These are phyloP conservation scores for Leucoraja erinaceus DNA, from an alignment of 2,113 vertebrate species.

Conservation along the genomic window DNA sequence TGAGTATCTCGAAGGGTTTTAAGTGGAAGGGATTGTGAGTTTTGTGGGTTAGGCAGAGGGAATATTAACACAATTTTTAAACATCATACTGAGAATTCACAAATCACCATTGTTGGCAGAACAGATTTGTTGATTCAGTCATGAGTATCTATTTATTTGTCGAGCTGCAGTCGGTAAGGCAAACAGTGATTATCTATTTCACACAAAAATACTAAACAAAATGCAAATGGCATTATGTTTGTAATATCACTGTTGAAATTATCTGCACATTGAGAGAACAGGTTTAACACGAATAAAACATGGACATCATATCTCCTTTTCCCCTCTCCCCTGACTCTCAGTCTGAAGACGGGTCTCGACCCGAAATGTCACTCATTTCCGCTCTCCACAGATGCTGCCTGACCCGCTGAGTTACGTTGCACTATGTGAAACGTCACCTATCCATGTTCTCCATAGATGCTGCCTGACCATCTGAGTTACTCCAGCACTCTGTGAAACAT, in stretches of 20 bases:
- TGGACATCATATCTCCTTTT: too few relatives aligned
- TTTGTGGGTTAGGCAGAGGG: not conserved
- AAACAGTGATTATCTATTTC: slow-evolving; percentile 34
- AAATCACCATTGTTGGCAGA: slow-evolving; percentile 25
- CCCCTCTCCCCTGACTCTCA: too few relatives aligned
- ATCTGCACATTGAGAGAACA: not conserved
- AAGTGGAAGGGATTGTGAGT: not conserved
- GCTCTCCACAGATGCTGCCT: too few relatives aligned
- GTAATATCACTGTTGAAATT: not conserved
- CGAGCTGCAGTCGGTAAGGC: slow-evolving; percentile 8
- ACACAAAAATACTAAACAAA: not conserved
- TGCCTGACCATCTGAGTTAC: too few relatives aligned
- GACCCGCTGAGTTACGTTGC: too few relatives aligned
- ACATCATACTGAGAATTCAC: slow-evolving; percentile 23
- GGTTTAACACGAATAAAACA: too few relatives aligned
- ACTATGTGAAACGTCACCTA: too few relatives aligned
- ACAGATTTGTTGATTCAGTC: slow-evolving; percentile 31
- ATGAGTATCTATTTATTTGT: slow-evolving; percentile 34
- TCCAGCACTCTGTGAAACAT: too few relatives aligned
- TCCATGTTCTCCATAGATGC: too few relatives aligned
- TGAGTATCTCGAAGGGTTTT: not conserved
- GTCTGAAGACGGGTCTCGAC: too few relatives aligned
- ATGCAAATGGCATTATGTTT: not conserved
- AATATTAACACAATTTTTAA: not conserved
- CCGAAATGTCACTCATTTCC: too few relatives aligned